Conservation (phyloP, 2,113 vertebrate genomes). For the Butorides virescens region DNA sequence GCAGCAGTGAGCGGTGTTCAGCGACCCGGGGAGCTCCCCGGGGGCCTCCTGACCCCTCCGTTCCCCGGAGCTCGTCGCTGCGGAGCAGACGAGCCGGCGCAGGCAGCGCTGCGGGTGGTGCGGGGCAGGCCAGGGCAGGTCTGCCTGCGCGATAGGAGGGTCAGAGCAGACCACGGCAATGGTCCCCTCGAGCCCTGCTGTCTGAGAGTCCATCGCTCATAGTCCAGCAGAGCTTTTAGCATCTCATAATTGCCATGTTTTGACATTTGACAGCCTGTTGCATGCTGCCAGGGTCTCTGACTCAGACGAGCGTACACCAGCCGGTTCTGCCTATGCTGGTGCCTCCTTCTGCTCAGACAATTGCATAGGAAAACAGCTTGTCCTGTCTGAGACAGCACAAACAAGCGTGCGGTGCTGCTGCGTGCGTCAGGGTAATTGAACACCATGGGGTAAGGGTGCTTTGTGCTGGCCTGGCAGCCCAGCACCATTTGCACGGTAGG, state of each 20-base stretch:
- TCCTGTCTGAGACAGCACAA: not conserved
- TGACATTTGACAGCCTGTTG: not conserved
- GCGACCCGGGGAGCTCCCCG: rapidly evolving
- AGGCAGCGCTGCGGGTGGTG: rapidly evolving
- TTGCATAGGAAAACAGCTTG: not conserved
- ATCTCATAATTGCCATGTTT: not conserved
- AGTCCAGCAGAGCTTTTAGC: not conserved
- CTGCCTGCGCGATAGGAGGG: not conserved
- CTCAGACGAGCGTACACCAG: not conserved
- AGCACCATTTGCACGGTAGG: not conserved
- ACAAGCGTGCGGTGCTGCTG: not conserved
- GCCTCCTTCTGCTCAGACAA: not conserved
- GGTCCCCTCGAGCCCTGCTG: not conserved
- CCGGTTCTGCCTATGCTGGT: not conserved
- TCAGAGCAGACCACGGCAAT: not conserved
- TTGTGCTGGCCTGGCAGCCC: not conserved
- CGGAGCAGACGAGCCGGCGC: not conserved
- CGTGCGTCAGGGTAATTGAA: not conserved
- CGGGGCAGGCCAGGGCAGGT: no score
- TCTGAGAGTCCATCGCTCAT: not conserved
- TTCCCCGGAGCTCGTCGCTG: not conserved
- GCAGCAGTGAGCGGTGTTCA: not conserved
- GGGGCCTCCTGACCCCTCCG: rapidly evolving
- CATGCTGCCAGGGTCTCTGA: not conserved
- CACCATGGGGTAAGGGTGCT: rapidly evolving